Conservation (phyloP, 2,113 vertebrate genomes). For the Thunnus thynnus region DNA sequence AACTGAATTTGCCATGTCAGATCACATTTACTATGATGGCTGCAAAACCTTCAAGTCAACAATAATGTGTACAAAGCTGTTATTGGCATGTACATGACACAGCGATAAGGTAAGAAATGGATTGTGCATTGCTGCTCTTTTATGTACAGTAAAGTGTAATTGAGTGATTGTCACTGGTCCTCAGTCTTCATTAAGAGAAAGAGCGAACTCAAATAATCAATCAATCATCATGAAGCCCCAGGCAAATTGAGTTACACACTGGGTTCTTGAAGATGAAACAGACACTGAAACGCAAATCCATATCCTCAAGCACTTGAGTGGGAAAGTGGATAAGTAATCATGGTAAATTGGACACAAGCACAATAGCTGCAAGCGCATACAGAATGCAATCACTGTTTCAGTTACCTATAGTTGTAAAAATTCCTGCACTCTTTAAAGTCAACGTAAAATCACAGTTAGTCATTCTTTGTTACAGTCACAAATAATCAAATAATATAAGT, state of each 20-base stretch:
- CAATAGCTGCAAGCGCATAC: conserved; percentile 47
- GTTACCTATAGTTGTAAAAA: conserved; percentile 2
- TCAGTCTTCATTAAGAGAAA: conserved; percentile 59
- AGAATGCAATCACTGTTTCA: conserved; percentile 27
- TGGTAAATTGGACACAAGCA: conserved; percentile 64
- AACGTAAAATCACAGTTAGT: background rate
- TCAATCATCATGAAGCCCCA: conserved; percentile 44
- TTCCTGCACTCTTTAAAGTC: conserved; percentile 3
- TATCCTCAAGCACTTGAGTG: conserved; percentile 66
- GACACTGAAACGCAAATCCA: conserved; percentile 63
- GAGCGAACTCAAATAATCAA: conserved; percentile 56
- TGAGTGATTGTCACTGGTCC: conserved; percentile 55
- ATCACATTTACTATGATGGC: conserved; percentile 29
- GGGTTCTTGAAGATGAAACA: conserved; percentile 63
- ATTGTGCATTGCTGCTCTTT: conserved; percentile 24
- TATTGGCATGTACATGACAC: conserved; percentile 4
- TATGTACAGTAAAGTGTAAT: conserved; percentile 54
- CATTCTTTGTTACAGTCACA: background rate
- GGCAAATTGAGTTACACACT: conserved; percentile 60
- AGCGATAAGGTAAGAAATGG: conserved; percentile 36
- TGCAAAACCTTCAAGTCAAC: conserved; percentile 18
- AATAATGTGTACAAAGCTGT: conserved; percentile 20
- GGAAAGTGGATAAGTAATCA: conserved; percentile 70
- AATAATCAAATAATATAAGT: background rate
- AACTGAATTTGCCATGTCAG: conserved; percentile 27